Conservation (phyloP, 2,113 vertebrate genomes). For the Narcine bancroftii region DNA sequence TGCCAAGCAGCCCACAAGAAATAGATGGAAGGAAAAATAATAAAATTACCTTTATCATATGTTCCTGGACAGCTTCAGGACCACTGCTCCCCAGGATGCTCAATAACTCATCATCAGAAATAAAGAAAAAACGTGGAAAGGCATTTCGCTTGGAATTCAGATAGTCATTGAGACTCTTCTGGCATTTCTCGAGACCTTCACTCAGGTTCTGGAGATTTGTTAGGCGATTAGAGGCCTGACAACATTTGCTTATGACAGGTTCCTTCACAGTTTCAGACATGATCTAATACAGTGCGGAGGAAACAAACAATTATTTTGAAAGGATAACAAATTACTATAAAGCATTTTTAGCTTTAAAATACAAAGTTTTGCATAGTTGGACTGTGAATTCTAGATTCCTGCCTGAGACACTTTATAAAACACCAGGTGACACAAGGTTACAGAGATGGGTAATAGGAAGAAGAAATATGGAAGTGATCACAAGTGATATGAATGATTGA, state of each 20-base stretch:
- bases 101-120: slow-evolving; percentile 91
- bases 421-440: not conserved
- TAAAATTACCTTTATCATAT: slow-evolving; percentile 83
- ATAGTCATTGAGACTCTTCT: slow-evolving; percentile 92
- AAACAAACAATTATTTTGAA: not conserved
- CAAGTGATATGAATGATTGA: not conserved
- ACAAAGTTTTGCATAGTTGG: not conserved
- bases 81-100: slow-evolving; percentile 86
- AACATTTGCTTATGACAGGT: slow-evolving; percentile 72
- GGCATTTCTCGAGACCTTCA: slow-evolving; percentile 76
- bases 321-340: not conserved
- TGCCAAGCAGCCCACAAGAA: too few species aligned
- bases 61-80: slow-evolving; percentile 83
- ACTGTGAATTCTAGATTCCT: not conserved
- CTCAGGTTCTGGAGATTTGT: slow-evolving; percentile 70
- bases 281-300: slow-evolving; percentile 57
- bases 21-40: not conserved
- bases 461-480: not conserved
- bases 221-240: slow-evolving; percentile 70
- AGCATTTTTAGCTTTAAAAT: not conserved
- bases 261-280: slow-evolving; percentile 72
- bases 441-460: not conserved
- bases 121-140: slow-evolving; percentile 94
- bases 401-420: not conserved
- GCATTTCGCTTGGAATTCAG: slow-evolving; percentile 85